Evolutionary conservation across 2,113 vertebrate genomes (phyloP).

Genomic region (Neotoma lepida): DNA sequence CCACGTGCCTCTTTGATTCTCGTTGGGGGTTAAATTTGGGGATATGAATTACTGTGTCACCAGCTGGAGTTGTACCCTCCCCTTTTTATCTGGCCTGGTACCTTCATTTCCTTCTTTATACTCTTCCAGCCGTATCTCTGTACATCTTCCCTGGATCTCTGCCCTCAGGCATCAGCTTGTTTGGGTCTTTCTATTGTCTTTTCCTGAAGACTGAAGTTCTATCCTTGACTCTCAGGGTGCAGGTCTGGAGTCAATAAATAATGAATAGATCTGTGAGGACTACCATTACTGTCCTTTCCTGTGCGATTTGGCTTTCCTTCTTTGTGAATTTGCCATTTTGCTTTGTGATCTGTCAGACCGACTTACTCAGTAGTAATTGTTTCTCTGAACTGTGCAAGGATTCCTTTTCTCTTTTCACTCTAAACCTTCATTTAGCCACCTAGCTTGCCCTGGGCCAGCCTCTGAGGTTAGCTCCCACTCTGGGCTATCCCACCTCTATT

Average conservation of each 20-base stretch:
- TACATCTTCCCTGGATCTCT: background rate
- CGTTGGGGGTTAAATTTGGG: background rate
- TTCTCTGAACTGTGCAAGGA: background rate
- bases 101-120: background rate
- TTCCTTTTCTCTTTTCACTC: background rate
- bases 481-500: background rate
- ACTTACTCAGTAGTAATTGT: background rate
- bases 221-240: background rate
- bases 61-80: background rate
- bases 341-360: background rate
- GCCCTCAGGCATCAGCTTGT: background rate
- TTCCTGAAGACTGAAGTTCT: background rate
- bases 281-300: background rate
- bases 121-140: background rate
- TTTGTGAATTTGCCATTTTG: slow-evolving; percentile 12
- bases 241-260: background rate
- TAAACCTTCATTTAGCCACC: background rate
- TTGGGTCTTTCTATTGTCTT: background rate
- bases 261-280: background rate
- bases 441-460: background rate
- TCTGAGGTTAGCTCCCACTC: background rate
- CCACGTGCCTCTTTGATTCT: background rate
- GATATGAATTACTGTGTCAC: background rate
- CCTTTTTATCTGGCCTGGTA: background rate
- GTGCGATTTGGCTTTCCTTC: background rate